Conservation (phyloP, 2,113 vertebrate genomes). For the Epinephelus lanceolatus region DNA sequence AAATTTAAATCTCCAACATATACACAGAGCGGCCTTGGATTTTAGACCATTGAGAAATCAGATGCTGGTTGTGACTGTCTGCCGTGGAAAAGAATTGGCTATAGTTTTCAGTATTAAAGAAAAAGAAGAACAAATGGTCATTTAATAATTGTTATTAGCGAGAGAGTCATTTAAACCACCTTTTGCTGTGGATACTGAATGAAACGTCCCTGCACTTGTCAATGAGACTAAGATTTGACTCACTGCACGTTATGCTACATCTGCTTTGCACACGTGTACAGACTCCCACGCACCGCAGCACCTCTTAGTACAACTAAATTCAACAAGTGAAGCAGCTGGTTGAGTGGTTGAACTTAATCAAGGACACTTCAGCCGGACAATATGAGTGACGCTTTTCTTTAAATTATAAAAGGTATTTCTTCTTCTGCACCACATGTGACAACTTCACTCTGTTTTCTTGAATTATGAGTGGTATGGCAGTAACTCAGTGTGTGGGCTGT, state of each 20-base stretch:
- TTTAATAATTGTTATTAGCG: slow-evolving; percentile 1
- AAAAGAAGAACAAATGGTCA: neutral
- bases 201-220: neutral
- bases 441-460: neutral
- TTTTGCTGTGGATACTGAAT: neutral
- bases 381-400: neutral
- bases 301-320: neutral
- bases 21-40: neutral
- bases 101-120: neutral
- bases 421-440: neutral
- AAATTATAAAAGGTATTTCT: neutral
- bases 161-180: neutral
- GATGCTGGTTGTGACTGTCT: neutral
- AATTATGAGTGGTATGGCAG: slow-evolving; percentile 26
- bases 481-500: slow-evolving; percentile 9
- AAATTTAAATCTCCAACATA: neutral
- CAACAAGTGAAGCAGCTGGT: neutral
- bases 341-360: neutral
- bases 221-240: neutral
- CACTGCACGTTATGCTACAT: neutral
- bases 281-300: neutral
- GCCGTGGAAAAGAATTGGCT: neutral
- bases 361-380: neutral
- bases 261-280: neutral
- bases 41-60: neutral